Evolutionary conservation across 1,140 invertebrate genomes (phyloP), one percentile per base, ranked within the genome.

Genomic region (Yoshiicerus persimilis): DNA sequence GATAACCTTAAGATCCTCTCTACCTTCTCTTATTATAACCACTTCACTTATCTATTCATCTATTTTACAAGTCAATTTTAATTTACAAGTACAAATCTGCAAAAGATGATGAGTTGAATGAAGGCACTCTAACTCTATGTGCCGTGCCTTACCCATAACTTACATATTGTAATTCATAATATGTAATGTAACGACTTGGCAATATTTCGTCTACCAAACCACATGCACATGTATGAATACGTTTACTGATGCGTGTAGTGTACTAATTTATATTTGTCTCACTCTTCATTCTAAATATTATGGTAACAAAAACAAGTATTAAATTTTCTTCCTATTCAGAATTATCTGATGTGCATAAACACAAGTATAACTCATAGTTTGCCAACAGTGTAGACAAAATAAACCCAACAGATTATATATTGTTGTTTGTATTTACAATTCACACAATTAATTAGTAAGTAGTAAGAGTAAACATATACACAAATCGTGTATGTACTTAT

Each of bases 41-140:
- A 4, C 16, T 80, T 32, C 23, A 4, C 25, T 70, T 16, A 70
- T 70, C 30, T 38, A 80, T 36, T n/a, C 32, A 38, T 38, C 75
- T 80, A 80, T 34, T 80, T 80, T 80, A 80, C 30, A 80, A 80
- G 75, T 80, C 75, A 80, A 80, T 80, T 80, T 36, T 80, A 80
- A 80, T 80, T 80, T 32, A 80, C 75, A 80, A 80, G 34, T 80
- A 80, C 75, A 80, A 80, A 80, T 80, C 27, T 36, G 32, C 34
- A 80, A 30, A 70, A 80, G 75, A 80, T n/a, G 62, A 66, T 80
- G 75, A 38, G 75, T 20, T 30, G 16, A n/a, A 77, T 36, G 70
- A 70, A 70, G 66, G 25, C 30, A 30, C 25, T 30, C 6, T n/a
- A 56, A 30, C 25, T 30, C 6, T n/a, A 56, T 56, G 20, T 20